Conservation (phyloP, 2,113 vertebrate genomes). For the Alces alces region DNA sequence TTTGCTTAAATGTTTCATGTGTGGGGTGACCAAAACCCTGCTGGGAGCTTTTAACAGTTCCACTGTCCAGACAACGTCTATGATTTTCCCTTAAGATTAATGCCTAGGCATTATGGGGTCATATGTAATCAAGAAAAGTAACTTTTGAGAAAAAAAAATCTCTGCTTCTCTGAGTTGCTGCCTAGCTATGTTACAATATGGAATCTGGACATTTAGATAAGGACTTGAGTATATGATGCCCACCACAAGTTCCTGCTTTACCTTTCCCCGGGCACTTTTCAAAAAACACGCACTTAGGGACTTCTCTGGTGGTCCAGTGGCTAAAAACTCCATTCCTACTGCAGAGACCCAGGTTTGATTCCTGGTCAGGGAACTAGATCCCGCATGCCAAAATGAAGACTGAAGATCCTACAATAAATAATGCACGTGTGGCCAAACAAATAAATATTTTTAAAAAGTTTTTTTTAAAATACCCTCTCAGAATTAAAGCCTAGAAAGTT, state of each 20-base stretch:
- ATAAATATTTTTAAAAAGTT: not conserved
- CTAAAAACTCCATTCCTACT: not conserved
- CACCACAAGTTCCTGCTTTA: not conserved
- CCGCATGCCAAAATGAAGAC: accelerated
- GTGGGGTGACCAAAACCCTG: not conserved
- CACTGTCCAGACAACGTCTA: not conserved
- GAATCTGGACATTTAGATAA: not conserved
- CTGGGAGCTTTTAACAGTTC: not conserved
- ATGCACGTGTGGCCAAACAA: not conserved
- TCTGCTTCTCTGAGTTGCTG: not conserved
- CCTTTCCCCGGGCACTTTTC: not conserved
- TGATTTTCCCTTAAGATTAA: not conserved
- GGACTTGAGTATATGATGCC: not conserved
- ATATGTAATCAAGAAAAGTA: not conserved
- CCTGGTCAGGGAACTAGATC: not conserved
- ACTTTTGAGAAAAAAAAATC: not conserved
- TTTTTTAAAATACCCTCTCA: not conserved
- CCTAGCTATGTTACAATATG: not conserved
- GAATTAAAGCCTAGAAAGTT: not conserved
- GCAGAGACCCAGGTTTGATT: not conserved
- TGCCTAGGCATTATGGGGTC: not conserved
- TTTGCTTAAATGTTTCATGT: not conserved
- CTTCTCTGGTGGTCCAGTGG: not conserved
- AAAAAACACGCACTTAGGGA: not conserved
- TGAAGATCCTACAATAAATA: not conserved